phyloP scores from a whole-genome alignment of 2,888 invertebrate genomes.

The Tinea pellionella region DNA sequence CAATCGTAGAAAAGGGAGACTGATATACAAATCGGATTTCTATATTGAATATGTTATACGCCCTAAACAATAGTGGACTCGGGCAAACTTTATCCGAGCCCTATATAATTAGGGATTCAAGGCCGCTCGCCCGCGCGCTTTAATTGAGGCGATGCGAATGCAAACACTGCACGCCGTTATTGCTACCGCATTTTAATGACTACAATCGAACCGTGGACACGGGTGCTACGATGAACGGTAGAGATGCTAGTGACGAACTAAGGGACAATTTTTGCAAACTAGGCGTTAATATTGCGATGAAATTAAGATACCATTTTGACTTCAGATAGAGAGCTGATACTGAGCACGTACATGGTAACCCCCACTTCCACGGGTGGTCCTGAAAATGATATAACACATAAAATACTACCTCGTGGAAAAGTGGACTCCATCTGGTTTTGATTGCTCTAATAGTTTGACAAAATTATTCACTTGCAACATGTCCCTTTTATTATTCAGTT shows the following conservation, averaged over 20 bases:
- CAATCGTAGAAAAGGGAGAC: background rate
- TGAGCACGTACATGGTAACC: slow-evolving; percentile 87
- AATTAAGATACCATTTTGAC: slow-evolving; percentile 76
- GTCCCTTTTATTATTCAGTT: no score
- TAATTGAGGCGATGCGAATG: slow-evolving; percentile 19
- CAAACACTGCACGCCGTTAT: slow-evolving; percentile 21
- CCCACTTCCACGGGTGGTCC: slow-evolving; percentile 86
- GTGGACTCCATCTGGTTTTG: background rate
- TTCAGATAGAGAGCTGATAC: slow-evolving; percentile 88
- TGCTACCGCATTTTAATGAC: slow-evolving; percentile 18
- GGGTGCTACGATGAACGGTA: slow-evolving; percentile 63
- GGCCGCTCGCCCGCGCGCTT: slow-evolving; percentile 22
- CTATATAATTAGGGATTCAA: background rate
- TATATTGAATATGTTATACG: no score
- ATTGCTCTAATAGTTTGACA: no score
- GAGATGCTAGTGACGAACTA: slow-evolving; percentile 62
- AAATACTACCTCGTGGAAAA: background rate
- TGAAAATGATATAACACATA: slow-evolving; percentile 66
- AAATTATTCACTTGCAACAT: no score
- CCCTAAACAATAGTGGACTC: no score
- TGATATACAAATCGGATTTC: background rate
- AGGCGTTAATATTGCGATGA: slow-evolving; percentile 58
- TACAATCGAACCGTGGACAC: slow-evolving; percentile 62
- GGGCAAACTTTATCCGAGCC: no score
- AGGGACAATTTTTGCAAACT: slow-evolving; percentile 54